A percentile compares a stretch with the other conserved stretches of the same genome.
phyloP scores from a whole-genome alignment of 2,797 vertebrate genomes.

The Enteromius unitaeniatus region DNA sequence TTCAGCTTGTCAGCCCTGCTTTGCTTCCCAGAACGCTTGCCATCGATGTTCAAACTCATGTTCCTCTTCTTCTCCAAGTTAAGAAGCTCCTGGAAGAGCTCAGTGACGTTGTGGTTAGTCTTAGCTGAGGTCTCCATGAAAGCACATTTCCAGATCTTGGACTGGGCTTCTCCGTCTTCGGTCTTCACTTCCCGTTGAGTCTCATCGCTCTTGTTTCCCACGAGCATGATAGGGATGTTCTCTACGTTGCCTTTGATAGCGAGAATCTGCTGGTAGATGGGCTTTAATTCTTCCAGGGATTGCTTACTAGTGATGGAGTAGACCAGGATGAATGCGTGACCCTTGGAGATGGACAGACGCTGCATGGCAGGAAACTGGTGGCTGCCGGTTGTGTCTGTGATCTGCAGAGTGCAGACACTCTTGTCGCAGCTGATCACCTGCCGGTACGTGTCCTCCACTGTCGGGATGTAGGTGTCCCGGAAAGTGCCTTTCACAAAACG shows the following conservation, averaged over 20 bases:
- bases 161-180: conserved; percentile 90
- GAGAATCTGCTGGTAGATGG: conserved; percentile 93
- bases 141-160: conserved; percentile 94
- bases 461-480: conserved; percentile 96
- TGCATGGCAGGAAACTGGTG: conserved; percentile 98
- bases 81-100: conserved; percentile 98
- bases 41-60: conserved; percentile 94
- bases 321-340: conserved; percentile 94
- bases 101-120: conserved; percentile 97
- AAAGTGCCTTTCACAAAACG: conserved; percentile 97
- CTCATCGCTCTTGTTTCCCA: conserved; percentile 97
- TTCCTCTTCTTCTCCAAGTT: conserved; percentile 95
- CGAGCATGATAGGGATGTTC: conserved; percentile 95
- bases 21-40: conserved; percentile 93
- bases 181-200: conserved; percentile 93
- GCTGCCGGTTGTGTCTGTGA: conserved; percentile 95
- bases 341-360: conserved; percentile 95
- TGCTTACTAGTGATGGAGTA: conserved; percentile 94
- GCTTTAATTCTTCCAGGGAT: conserved; percentile 93
- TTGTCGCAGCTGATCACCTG: conserved; percentile 99
- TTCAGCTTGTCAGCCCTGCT: conserved; percentile 94
- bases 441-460: conserved; percentile 96
- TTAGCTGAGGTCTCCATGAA: conserved; percentile 99
- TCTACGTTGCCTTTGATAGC: conserved; percentile 95
- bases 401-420: conserved; percentile 94